Base-by-base conservation (phyloP, 2,797 vertebrate genomes). In the Lates japonicus region DNA sequence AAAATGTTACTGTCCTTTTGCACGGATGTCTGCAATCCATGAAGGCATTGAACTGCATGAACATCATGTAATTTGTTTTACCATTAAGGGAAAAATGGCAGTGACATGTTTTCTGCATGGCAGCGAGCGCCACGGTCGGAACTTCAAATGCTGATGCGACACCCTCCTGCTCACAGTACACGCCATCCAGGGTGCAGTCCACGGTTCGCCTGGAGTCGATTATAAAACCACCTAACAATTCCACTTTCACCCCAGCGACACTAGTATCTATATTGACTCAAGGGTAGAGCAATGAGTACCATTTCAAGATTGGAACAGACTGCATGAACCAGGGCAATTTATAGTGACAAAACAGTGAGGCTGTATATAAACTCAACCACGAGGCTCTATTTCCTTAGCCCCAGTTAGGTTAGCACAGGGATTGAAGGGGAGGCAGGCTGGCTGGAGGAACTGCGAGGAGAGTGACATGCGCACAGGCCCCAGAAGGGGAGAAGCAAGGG, bases 131-230 rank as follows among this genome's bases (percentile, higher is more conserved):
- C 41, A 42, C 75, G 74, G 69, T n/a, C n/a, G n/a, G n/a, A n/a
- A 75, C 75, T 86, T 81, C 60, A 81, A 84, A 80, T 64, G 82
- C 88, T 82, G 88, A 91, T 81, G n/a, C 77, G 65, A 87, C 83
- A 46, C 67, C 69, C 78, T 84, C 61, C 10, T n/a, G 1, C 67
- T 79, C 1, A 62, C 70, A n/a, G 16, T 72, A 44, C 70, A n/a
- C 71, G 79, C 71, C 49, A 73, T 78, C 65, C 63, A 81, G n/a
- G 81, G 75, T 79, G 85, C 75, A 80, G 82, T 60, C n/a, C 46
- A 49, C 67, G 2, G 74, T n/a, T 80, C 66, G 25, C n/a, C 80
- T 88, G 83, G 90, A 88, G 88, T 91, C 86, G 70, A 93, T 81
- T n/a, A n/a, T n/a, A n/a, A n/a, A n/a, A n/a, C 22, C 42, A 58